Base-by-base conservation (phyloP, 2,797 vertebrate genomes). In the Erpetoichthys calabaricus region DNA sequence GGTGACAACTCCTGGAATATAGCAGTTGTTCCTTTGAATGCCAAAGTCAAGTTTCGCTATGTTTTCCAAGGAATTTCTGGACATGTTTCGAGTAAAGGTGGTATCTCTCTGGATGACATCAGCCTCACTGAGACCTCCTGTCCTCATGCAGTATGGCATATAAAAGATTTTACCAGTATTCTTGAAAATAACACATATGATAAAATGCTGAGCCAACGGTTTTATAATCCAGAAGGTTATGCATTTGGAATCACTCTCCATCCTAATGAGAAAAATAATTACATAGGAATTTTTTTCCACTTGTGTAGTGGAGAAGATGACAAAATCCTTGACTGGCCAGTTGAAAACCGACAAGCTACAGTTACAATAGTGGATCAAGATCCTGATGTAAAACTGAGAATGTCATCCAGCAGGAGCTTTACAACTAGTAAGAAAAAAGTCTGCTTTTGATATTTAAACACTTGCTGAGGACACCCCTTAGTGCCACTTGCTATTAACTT, bases 231-330 rank as follows among this genome's bases (percentile, higher is more conserved):
- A 0, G 93, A 97, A 59, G 92, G 93, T 25, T 93, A 95, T 0
- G 68, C 75, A 0, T 89, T 85, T 2, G 87, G 88, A 1, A n/a
- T 93, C 58, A 78, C 42, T 0, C 49, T 95, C 50, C 58, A 78
- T 42, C 90, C 91, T 1, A 64, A 62, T 3, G 0, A 45, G 2
- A 25, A 25, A 25, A 25, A 25, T 25, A 67, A 70, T 52, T 86
- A 85, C 8, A 4, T 74, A 3, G 72, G 76, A 0, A 3, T 92
- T 3, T 7, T 58, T 6, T 78, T 96, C 51, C 87, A 94, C 65
- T 63, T 96, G 65, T 89, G 78, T 77, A 89, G 88, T 8, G 90
- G 90, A 2, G 87, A 89, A 62, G 87, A 96, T 0, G 92, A 97
- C 2, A 83, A 62, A 3, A 78, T 89, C 44, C 62, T 96, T 70